Conservation (phyloP, 1,140 invertebrate species). For the Dendroctonus ponderosae region DNA sequence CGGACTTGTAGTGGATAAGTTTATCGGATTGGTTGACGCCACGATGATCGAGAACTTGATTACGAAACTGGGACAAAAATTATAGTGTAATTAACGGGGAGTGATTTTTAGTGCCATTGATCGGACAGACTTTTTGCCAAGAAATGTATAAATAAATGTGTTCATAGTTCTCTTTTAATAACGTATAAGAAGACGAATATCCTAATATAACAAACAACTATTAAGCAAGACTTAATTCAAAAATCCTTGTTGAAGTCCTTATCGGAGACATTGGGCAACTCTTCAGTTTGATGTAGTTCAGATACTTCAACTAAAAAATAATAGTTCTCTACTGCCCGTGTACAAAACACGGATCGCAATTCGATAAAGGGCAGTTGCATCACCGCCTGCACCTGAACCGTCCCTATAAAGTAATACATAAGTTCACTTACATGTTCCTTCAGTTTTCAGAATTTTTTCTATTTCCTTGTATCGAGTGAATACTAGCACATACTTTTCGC, state of each 20-base stretch:
- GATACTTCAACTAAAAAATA: constrained; percentile 14
- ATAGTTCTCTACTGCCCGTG: not conserved
- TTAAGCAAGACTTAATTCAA: too few species aligned
- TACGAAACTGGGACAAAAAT: constrained; percentile 63
- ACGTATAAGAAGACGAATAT: too few species aligned
- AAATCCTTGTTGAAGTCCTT: constrained; percentile 22
- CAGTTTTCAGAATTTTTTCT: constrained; percentile 17
- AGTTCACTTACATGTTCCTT: constrained; percentile 20
- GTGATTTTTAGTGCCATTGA: too few species aligned
- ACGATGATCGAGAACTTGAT: constrained; percentile 82
- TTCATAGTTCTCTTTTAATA: too few species aligned
- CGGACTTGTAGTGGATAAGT: constrained; percentile 87
- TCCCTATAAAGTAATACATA: not conserved
- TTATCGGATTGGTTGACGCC: constrained; percentile 85
- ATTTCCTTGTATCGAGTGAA: constrained; percentile 38
- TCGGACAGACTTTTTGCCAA: too few species aligned
- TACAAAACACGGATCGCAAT: too few species aligned
- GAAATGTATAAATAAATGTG: too few species aligned
- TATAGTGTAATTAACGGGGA: too few species aligned
- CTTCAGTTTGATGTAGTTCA: constrained; percentile 15
- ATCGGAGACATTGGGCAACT: constrained; percentile 8
- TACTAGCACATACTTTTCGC: constrained; percentile 37
- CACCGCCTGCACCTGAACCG: too few species aligned
- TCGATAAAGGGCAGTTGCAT: too few species aligned
- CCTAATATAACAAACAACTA: too few species aligned